Conservation (phyloP, 2,797 vertebrate species). For the Poecilia gillii region DNA sequence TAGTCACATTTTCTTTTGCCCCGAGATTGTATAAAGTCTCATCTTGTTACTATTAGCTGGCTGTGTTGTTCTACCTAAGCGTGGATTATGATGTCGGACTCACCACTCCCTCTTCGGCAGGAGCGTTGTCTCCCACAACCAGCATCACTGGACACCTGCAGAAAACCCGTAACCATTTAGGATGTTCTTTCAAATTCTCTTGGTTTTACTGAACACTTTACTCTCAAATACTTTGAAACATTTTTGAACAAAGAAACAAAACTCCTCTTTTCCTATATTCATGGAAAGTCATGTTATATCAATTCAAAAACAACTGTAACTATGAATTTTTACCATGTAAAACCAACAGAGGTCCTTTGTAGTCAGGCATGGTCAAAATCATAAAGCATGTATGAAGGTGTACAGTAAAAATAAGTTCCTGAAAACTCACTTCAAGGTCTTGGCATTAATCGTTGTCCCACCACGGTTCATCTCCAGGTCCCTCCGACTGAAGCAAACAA, state of each 20-base stretch:
- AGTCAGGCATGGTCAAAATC: not conserved
- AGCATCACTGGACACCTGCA: constrained; percentile 94
- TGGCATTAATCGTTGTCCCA: constrained; percentile 90
- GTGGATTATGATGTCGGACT: constrained; percentile 64
- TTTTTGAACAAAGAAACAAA: not conserved
- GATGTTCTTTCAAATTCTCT: not conserved
- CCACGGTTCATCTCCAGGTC: constrained; percentile 96
- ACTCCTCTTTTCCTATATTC: not conserved
- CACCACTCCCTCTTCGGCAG: constrained; percentile 96
- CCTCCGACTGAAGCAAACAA: constrained; percentile 83
- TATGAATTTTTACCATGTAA: not conserved
- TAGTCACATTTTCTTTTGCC: not conserved
- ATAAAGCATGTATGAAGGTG: not conserved
- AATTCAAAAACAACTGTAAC: not conserved
- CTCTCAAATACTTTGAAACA: not conserved
- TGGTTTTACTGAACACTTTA: not conserved
- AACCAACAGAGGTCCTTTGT: not conserved
- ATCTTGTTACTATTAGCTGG: not conserved
- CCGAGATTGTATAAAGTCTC: not conserved
- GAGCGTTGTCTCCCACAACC: constrained; percentile 95
- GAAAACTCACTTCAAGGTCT: constrained; percentile 89
- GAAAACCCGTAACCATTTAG: not conserved
- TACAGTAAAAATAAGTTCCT: not conserved
- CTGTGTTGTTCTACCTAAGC: not conserved
- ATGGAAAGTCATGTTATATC: not conserved